A percentile compares a stretch with the other conserved stretches of the same genome.
Conservation (phyloP, 1,140 invertebrate genomes). For the Drosophila pseudoananassae region DNA sequence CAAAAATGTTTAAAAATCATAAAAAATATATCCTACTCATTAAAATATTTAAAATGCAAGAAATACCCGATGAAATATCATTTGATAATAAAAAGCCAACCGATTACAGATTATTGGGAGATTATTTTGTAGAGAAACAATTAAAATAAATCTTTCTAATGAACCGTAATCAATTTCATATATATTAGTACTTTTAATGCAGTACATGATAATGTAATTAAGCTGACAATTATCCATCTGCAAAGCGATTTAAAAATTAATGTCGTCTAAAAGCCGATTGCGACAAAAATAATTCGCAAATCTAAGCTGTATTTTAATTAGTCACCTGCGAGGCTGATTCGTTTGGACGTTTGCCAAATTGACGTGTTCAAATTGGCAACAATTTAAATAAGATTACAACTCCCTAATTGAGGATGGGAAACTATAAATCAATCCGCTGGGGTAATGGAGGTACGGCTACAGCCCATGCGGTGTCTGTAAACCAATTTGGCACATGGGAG, state of each 20-base stretch:
- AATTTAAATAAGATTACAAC: conserved; percentile 48
- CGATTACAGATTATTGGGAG: neutral
- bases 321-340: conserved; percentile 4
- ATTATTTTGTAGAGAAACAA: neutral
- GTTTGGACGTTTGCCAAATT: conserved; percentile 36
- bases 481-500: conserved; percentile 44
- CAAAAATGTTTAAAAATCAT: no score
- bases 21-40: neutral
- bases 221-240: conserved; percentile 31
- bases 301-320: conserved; percentile 46
- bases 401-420: neutral
- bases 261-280: conserved; percentile 12
- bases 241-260: conserved; percentile 25
- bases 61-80: neutral
- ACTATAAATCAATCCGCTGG: conserved; percentile 42
- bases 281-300: conserved; percentile 35
- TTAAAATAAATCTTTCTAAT: conserved; percentile 1
- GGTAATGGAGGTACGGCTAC: conserved; percentile 10
- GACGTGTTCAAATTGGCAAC: conserved; percentile 41
- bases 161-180: neutral
- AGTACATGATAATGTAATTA: conserved; percentile 36
- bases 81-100: neutral
- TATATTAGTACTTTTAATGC: conserved; percentile 23
- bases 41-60: conserved; percentile 2
- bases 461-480: conserved; percentile 29